Conservation (phyloP, 2,888 invertebrate species). For the Penaeus monodon region DNA sequence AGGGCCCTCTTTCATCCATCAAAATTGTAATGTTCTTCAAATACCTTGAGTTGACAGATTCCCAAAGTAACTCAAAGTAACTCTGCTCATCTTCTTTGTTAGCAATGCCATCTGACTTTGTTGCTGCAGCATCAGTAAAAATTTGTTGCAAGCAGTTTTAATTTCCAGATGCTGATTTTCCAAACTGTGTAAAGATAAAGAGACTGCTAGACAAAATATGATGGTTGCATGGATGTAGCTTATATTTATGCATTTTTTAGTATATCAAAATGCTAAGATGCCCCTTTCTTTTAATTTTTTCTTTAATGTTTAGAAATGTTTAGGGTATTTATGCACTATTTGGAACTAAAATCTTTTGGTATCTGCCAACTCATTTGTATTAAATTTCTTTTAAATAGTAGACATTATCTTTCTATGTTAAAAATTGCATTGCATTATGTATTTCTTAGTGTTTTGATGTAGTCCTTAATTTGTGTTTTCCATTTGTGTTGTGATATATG, state of each 20-base stretch:
- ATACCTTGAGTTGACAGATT: conserved; percentile 49
- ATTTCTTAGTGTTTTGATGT: background rate
- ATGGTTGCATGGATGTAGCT: conserved; percentile 25
- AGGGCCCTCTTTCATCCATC: conserved; percentile 48
- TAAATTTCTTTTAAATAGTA: background rate
- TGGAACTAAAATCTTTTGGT: background rate
- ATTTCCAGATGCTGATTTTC: conserved; percentile 7
- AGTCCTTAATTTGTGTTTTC: conserved; percentile 4
- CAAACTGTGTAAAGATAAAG: background rate
- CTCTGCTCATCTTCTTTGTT: conserved; percentile 50
- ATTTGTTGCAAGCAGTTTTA: background rate
- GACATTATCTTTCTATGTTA: conserved; percentile 9
- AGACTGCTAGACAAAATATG: background rate
- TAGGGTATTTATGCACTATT: no score
- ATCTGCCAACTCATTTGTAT: conserved; percentile 27
- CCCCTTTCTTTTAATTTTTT: background rate
- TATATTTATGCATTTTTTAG: background rate
- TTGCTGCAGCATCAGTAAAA: background rate
- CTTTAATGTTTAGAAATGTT: no score
- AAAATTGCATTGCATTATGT: background rate
- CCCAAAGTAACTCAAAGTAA: conserved; percentile 45
- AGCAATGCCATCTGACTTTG: conserved; percentile 19
- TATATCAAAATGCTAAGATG: background rate
- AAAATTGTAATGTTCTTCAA: conserved; percentile 48
- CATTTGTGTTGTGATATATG: conserved; percentile 4